Evolutionary conservation across 2,888 invertebrate genomes (phyloP), one percentile per base, ranked within the genome.

Genomic region (Sclerodermus sp.): DNA sequence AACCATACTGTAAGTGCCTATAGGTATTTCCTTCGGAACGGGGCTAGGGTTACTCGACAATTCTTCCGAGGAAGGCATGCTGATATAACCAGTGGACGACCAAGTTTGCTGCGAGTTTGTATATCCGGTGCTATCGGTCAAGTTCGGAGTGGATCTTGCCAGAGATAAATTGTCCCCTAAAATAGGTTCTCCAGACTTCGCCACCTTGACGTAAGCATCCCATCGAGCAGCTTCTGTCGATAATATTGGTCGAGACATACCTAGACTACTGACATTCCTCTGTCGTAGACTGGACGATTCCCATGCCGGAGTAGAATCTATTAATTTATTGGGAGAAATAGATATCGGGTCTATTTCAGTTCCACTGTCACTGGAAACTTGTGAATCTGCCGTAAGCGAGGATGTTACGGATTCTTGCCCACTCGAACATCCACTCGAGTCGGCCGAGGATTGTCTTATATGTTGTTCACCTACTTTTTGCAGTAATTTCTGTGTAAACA

Each of bases 401-500:
- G 83, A 83, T 1, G 81, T 80, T 1, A 82, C 82, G 48, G 83
- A 84, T 53, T 82, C 83, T 49, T 82, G 82, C 3, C 81, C 83
- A 16, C 82, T 83, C 44, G 83, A 82, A 57, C 83, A 83, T 2
- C 83, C 84, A 57, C 83, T 83, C 0, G 83, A 82, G 62, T 83
- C 83, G 3, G 80, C 81, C 12, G 79, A 78, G 0, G 76, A 72
- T 40, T 78, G 78, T 2, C 77, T 70, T 8, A 66, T 71, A 41
- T 77, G 78, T 31, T 77, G 73, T 16, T 79, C 79, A 1, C 71
- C 70, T 2, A 70, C 73, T 47, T 77, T 76, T 51, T 76, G 71
- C 34, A 80, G 66, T 8, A 79, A 64, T 52, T 74, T 74, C 75
- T 79, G 59, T 23, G 45, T 5, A 42, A 16, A 39, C 42, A 48